Conservation (phyloP, 1,140 invertebrate species). For the Drosophila guanche region DNA sequence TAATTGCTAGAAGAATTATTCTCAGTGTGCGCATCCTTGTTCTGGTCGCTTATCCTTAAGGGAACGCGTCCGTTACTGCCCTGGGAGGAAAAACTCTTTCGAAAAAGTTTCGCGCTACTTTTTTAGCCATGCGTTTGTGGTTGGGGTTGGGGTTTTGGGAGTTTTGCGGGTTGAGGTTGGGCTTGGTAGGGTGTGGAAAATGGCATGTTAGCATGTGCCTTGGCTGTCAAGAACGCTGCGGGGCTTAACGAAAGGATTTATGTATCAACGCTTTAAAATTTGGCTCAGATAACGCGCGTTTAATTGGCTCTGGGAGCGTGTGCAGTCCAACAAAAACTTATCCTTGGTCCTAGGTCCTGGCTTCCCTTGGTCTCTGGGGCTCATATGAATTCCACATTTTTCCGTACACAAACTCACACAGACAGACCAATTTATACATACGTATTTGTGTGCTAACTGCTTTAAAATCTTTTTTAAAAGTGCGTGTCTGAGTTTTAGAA, state of each 20-base stretch:
- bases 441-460: slow-evolving; percentile 57
- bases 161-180: background rate
- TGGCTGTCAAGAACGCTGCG: slow-evolving; percentile 82
- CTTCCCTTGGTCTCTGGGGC: slow-evolving; percentile 38
- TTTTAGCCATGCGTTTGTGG: slow-evolving; percentile 38
- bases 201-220: slow-evolving; percentile 82
- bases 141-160: background rate
- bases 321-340: slow-evolving; percentile 49
- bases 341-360: slow-evolving; percentile 29
- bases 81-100: slow-evolving; percentile 71
- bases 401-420: slow-evolving; percentile 8
- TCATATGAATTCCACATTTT: slow-evolving; percentile 45
- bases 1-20: too few relatives aligned
- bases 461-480: slow-evolving; percentile 68
- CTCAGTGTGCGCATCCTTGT: slow-evolving; percentile 46
- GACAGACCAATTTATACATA: slow-evolving; percentile 15
- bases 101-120: slow-evolving; percentile 75
- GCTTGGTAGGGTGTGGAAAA: slow-evolving; percentile 66
- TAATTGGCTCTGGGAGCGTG: slow-evolving; percentile 77
- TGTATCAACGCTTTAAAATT: slow-evolving; percentile 84
- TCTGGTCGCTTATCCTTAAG: slow-evolving; percentile 70
- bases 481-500: slow-evolving; percentile 59
- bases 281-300: slow-evolving; percentile 82
- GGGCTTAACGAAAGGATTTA: slow-evolving; percentile 83
- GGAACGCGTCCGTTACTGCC: slow-evolving; percentile 55